Conservation (phyloP, 1,140 invertebrate genomes). For the Nylanderia fulva region DNA sequence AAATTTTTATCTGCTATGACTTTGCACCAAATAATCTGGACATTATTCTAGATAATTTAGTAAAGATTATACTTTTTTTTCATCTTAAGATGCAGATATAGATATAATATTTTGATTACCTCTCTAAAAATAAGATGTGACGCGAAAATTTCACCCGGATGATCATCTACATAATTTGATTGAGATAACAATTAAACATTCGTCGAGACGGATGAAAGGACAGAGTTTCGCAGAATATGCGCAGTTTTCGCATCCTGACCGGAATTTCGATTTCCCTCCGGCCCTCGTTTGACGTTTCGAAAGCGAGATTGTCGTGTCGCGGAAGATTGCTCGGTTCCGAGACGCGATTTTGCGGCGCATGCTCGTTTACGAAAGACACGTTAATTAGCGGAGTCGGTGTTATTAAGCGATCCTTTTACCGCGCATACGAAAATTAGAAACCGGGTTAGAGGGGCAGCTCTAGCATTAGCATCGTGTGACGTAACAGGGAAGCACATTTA, state of each 20-base stretch:
- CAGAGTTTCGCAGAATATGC: neutral
- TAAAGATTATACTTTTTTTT: no score
- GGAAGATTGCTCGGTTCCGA: slow-evolving; percentile 36
- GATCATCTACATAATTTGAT: no score
- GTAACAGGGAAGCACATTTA: neutral
- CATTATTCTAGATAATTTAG: no score
- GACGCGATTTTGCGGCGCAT: slow-evolving; percentile 17
- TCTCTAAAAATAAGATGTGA: no score
- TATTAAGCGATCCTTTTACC: slow-evolving; percentile 24
- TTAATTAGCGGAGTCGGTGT: slow-evolving; percentile 49
- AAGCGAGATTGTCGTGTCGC: slow-evolving; percentile 27
- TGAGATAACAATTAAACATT: no score
- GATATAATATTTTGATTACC: no score
- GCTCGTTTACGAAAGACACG: slow-evolving; percentile 33
- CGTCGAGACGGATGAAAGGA: neutral
- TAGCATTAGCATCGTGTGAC: neutral
- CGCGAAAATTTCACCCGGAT: no score
- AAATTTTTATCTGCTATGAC: no score
- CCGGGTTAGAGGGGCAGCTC: slow-evolving; percentile 50
- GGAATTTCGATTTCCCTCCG: neutral
- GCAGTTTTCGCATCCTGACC: neutral
- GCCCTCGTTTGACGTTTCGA: slow-evolving; percentile 20
- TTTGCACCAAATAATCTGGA: no score
- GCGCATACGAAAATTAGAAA: slow-evolving; percentile 54
- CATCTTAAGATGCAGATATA: no score